Evolutionary conservation across 1,140 invertebrate species (phyloP).

Genomic region (Euborellia annulipes): DNA sequence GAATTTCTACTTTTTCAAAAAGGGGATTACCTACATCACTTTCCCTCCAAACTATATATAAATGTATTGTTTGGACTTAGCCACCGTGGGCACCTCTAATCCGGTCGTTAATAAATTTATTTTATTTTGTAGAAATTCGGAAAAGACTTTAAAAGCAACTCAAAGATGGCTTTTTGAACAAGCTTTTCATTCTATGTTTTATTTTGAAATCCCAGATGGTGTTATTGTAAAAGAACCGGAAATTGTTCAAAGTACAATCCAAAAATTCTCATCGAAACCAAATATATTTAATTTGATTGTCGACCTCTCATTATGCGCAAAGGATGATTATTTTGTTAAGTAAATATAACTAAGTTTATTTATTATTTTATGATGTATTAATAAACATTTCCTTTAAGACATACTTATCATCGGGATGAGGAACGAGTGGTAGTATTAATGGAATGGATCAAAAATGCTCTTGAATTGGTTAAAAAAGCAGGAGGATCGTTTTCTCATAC

Average conservation of each 20-base stretch:
- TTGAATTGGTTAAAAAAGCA: too few relatives aligned
- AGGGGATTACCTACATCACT: too few relatives aligned
- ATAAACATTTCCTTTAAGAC: slow-evolving; percentile 14
- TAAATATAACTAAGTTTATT: slow-evolving; percentile 6
- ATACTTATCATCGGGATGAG: too few relatives aligned
- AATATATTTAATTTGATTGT: slow-evolving; percentile 11
- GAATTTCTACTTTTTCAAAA: too few relatives aligned
- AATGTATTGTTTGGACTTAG: too few relatives aligned
- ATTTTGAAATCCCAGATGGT: slow-evolving; percentile 14
- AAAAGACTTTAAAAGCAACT: slow-evolving; percentile 4
- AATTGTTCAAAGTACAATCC: slow-evolving; percentile 2
- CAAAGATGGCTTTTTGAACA: slow-evolving; percentile 19
- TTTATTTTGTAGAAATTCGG: slow-evolving; percentile 5
- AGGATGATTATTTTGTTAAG: slow-evolving; percentile 12
- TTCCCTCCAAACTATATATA: too few relatives aligned
- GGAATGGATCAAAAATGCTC: too few relatives aligned
- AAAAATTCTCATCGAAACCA: slow-evolving; percentile 2
- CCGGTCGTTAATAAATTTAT: neutral
- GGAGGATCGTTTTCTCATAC: too few relatives aligned
- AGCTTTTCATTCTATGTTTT: slow-evolving; percentile 13
- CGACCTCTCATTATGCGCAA: slow-evolving; percentile 2
- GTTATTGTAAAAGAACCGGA: slow-evolving; percentile 13
- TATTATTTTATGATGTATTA: slow-evolving; percentile 18
- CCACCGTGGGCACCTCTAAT: neutral
- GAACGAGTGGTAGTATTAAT: too few relatives aligned